These are phyloP conservation scores for Pterobdella sp. DNA, from an alignment of 2,888 invertebrate species.

Conservation along the genomic window DNA sequence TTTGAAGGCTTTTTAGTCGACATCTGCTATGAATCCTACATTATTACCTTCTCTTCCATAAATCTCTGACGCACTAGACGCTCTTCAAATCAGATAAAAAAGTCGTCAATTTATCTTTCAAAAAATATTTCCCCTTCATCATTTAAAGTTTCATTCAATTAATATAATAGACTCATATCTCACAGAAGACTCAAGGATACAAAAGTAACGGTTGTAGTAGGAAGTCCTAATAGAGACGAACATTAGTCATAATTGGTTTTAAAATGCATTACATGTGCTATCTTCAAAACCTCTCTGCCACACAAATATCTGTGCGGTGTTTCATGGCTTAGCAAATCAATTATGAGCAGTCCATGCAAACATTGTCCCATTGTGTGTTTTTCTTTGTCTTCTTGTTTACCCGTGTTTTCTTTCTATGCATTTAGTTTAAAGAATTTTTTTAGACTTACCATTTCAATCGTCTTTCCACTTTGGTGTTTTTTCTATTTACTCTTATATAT, in stretches of 20 bases:
- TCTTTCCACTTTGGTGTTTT: neutral
- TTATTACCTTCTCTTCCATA: neutral
- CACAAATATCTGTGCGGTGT: neutral
- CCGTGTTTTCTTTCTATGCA: no score
- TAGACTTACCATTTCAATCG: no score
- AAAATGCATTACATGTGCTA: neutral
- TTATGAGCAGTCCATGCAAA: conserved; percentile 8
- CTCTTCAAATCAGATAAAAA: conserved; percentile 10
- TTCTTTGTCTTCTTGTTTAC: no score
- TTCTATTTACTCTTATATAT: neutral
- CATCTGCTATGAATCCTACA: neutral
- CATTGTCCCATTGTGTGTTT: no score
- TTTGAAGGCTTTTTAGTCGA: neutral
- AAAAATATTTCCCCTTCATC: no score
- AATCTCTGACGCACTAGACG: neutral
- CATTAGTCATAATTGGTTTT: neutral
- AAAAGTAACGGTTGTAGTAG: neutral
- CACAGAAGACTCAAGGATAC: neutral
- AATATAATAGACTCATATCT: neutral
- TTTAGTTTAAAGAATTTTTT: no score
- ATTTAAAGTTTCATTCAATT: neutral
- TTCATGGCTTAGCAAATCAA: neutral
- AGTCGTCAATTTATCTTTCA: no score
- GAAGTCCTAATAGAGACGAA: neutral
- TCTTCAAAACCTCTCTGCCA: neutral